Percentiles rank a stretch among this genome's conserved stretches.
Conservation (phyloP, 1,140 invertebrate genomes). For the Drosophila obscura region DNA sequence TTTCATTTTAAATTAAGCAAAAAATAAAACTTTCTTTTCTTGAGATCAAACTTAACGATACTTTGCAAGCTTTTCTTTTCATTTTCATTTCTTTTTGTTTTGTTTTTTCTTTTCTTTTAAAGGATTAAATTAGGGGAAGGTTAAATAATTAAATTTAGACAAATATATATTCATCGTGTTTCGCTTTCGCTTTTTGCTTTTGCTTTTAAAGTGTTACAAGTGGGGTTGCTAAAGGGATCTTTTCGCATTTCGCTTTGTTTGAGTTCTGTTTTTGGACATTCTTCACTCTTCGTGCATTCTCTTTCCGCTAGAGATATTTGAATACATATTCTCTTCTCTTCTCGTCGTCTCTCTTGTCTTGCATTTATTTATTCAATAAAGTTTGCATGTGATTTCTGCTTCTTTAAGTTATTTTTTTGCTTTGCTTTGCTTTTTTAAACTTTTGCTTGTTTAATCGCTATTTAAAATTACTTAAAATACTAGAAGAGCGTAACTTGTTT, state of each 20-base stretch:
- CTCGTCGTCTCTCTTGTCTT: constrained; percentile 28
- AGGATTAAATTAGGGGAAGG: constrained; percentile 37
- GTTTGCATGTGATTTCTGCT: constrained; percentile 54
- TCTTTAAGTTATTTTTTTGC: constrained; percentile 35
- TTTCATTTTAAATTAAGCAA: constrained; percentile 75
- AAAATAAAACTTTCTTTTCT: constrained; percentile 71
- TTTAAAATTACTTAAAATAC: constrained; percentile 82
- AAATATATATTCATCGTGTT: constrained; percentile 34
- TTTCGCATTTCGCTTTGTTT: constrained; percentile 23
- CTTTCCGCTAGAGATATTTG: neutral
- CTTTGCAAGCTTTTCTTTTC: constrained; percentile 66
- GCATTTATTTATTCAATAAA: constrained; percentile 66
- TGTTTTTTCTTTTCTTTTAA: constrained; percentile 28
- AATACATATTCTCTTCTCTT: constrained; percentile 25
- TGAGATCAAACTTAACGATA: constrained; percentile 83
- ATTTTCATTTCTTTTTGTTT: neutral
- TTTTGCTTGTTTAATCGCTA: constrained; percentile 72
- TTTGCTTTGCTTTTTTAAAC: constrained; percentile 68
- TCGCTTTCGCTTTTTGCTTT: constrained; percentile 21
- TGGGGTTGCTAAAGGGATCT: constrained; percentile 27
- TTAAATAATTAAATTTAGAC: constrained; percentile 46
- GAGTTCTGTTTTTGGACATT: constrained; percentile 1
- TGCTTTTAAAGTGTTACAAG: constrained; percentile 35
- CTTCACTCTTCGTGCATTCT: too few species aligned
- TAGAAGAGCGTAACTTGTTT: constrained; percentile 80